phyloP scores from a whole-genome alignment of 2,888 invertebrate species.

The Drosophila lutescens region DNA sequence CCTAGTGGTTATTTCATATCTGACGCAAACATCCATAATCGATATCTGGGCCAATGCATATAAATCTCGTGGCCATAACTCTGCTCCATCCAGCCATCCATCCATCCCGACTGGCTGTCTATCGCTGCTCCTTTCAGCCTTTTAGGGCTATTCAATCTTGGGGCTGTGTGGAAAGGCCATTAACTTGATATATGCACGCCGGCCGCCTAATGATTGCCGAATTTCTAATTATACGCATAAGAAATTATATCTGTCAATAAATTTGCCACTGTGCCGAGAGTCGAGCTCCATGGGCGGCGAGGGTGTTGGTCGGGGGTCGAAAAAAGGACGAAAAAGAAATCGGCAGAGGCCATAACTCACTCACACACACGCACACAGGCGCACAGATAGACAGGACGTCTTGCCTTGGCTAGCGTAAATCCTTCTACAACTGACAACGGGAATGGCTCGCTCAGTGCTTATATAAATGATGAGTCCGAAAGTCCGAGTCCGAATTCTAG shows the following conservation, averaged over 20 bases:
- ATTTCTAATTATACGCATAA: slow-evolving; percentile 80
- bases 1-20: neutral
- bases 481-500: slow-evolving; percentile 14
- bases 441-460: slow-evolving; percentile 73
- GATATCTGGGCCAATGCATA: slow-evolving; percentile 23
- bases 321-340: slow-evolving; percentile 71
- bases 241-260: slow-evolving; percentile 82
- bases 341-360: slow-evolving; percentile 78
- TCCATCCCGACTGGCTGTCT: slow-evolving; percentile 35
- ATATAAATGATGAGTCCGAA: slow-evolving; percentile 75
- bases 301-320: slow-evolving; percentile 22
- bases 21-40: slow-evolving; percentile 26
- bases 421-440: slow-evolving; percentile 75
- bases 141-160: slow-evolving; percentile 55
- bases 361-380: slow-evolving; percentile 65
- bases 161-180: slow-evolving; percentile 68
- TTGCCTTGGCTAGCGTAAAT: slow-evolving; percentile 66
- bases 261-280: slow-evolving; percentile 73
- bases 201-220: slow-evolving; percentile 77
- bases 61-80: slow-evolving; percentile 38
- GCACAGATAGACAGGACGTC: slow-evolving; percentile 35
- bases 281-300: slow-evolving; percentile 8
- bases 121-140: slow-evolving; percentile 33
- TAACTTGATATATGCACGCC: slow-evolving; percentile 73
- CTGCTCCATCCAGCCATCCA: slow-evolving; percentile 5